Conservation (phyloP, 2,888 invertebrate species). For the Sinhomidia bicolor region DNA sequence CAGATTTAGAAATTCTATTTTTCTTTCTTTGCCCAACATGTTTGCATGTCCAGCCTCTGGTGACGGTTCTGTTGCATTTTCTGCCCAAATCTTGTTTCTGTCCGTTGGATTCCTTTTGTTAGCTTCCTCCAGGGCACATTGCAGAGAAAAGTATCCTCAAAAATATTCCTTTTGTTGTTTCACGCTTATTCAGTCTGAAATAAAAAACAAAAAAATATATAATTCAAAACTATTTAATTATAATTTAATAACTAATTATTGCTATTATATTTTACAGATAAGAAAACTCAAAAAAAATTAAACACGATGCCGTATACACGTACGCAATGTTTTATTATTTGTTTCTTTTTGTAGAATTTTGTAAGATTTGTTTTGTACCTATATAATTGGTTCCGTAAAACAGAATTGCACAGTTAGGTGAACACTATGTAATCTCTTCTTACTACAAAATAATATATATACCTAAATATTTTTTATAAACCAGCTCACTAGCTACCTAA, state of each 20-base stretch:
- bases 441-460: no score
- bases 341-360: not conserved
- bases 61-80: slow-evolving; percentile 7
- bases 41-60: not conserved
- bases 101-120: not conserved
- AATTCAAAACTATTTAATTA: no score
- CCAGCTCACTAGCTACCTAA: not conserved
- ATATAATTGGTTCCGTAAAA: not conserved
- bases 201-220: not conserved
- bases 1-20: not conserved
- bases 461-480: no score
- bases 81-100: slow-evolving; percentile 51
- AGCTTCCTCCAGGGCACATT: not conserved
- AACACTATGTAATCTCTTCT: not conserved
- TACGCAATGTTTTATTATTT: not conserved
- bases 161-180: not conserved
- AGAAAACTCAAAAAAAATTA: not conserved
- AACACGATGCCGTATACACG: not conserved
- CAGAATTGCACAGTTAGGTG: not conserved
- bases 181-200: slow-evolving; percentile 41
- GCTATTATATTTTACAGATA: not conserved
- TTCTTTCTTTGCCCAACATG: not conserved
- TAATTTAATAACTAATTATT: no score
- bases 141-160: not conserved
- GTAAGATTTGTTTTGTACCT: not conserved